Evolutionary conservation across 2,113 vertebrate genomes (phyloP).

Genomic region (Corythornis madagascariensis): DNA sequence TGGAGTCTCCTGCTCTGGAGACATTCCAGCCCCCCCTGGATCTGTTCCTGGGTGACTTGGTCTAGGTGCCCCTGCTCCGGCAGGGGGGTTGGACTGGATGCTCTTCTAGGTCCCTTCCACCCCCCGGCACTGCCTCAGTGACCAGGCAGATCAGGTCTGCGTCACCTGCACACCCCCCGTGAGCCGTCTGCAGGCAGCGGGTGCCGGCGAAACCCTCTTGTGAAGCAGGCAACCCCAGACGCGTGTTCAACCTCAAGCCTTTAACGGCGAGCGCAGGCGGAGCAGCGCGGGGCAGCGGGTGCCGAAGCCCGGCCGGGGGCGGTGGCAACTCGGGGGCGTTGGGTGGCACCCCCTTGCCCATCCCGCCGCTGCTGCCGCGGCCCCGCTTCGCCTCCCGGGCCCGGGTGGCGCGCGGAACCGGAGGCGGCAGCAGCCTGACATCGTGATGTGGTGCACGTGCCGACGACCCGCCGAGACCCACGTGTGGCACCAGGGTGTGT

Average conservation of each 20-base stretch:
- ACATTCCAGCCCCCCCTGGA: too few relatives aligned
- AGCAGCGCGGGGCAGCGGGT: neutral
- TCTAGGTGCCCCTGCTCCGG: too few relatives aligned
- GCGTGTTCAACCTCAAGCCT: neutral
- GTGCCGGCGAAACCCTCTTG: too few relatives aligned
- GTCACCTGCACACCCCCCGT: too few relatives aligned
- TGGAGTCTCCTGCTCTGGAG: too few relatives aligned
- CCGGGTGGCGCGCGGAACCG: rapidly evolving
- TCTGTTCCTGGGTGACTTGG: too few relatives aligned
- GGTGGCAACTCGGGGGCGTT: rapidly evolving
- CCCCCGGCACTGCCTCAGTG: too few relatives aligned
- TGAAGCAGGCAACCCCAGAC: too few relatives aligned
- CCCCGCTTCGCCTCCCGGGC: rapidly evolving
- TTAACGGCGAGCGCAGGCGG: neutral
- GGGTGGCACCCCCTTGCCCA: rapidly evolving
- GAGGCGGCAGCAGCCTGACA: rapidly evolving
- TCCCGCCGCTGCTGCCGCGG: rapidly evolving
- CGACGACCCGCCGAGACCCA: rapidly evolving
- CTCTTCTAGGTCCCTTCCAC: too few relatives aligned
- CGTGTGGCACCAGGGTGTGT: rapidly evolving
- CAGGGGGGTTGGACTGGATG: too few relatives aligned
- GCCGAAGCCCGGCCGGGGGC: rapidly evolving
- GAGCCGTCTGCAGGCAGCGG: too few relatives aligned
- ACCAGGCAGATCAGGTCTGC: too few relatives aligned
- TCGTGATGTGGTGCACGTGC: rapidly evolving